Evolutionary conservation across 2,797 vertebrate genomes (phyloP).

Genomic region (Pseudomugil gertrudae): DNA sequence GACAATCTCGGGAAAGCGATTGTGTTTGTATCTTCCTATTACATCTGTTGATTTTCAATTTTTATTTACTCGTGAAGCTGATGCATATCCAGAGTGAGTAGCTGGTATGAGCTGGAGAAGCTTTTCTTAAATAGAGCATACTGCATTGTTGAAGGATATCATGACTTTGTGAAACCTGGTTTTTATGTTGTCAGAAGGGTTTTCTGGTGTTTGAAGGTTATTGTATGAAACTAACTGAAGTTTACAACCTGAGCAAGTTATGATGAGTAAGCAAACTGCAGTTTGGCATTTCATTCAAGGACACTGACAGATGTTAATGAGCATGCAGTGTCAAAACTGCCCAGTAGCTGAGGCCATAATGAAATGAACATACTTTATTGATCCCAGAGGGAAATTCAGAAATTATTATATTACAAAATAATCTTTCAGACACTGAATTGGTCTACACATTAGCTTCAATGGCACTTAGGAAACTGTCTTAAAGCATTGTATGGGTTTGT

Average conservation of each 20-base stretch:
- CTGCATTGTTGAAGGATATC: constrained; percentile 46
- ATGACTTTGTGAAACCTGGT: not conserved
- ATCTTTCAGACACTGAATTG: too few relatives aligned
- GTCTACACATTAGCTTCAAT: too few relatives aligned
- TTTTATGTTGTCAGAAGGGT: not conserved
- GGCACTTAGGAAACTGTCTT: too few relatives aligned
- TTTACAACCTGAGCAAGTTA: not conserved
- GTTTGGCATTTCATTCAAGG: constrained; percentile 26
- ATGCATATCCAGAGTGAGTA: not conserved
- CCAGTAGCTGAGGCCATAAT: not conserved
- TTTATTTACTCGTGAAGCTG: too few relatives aligned
- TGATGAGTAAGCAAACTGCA: constrained; percentile 26
- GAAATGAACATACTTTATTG: too few relatives aligned
- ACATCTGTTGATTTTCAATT: constrained; percentile 41
- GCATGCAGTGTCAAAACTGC: constrained; percentile 7
- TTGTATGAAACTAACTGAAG: constrained; percentile 24
- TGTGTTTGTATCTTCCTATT: constrained; percentile 29
- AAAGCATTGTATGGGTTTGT: too few relatives aligned
- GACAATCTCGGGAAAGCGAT: constrained; percentile 30
- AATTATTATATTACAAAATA: too few relatives aligned
- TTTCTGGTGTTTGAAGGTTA: constrained; percentile 11
- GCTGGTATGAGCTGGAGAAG: constrained; percentile 17
- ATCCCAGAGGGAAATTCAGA: too few relatives aligned
- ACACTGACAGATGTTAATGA: constrained; percentile 11
- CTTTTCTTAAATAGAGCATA: constrained; percentile 27